Evolutionary conservation across 2,888 invertebrate genomes (phyloP), one percentile per base, ranked within the genome.

Genomic region (Lasioglossum figueresi): DNA sequence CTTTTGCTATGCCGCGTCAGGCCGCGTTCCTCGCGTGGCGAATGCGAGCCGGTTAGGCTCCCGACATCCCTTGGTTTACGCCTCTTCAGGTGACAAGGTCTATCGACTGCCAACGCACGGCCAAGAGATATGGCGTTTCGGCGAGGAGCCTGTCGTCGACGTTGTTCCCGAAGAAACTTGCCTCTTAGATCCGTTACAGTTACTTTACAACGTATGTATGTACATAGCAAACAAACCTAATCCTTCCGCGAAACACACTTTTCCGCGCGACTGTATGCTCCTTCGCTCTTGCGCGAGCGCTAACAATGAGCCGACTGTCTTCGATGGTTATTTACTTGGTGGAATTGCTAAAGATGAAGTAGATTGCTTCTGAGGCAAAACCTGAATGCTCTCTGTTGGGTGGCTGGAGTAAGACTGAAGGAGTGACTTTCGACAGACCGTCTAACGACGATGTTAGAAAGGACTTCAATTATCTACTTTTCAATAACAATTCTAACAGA

Each of bases 41-140:
- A 84, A 84, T 77, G 76, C 84, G 73, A 73, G 52, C 84, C 19
- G 31, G 75, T 34, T 34, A 37, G 37, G 23, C 66, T 56, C 34
- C 34, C 34, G 66, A 6, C 31, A 63, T 31, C 76, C 56, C 19
- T 59, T 72, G 73, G 74, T 71, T 80, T 77, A 77, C 85, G 85
- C 74, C 85, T 84, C 43, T 31, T 76, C 31, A 52, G 73, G n/a
- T 48, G 78, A 75, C 70, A 74, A 74, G 23, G 34, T 27, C 84
- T 84, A 84, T 83, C 59, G 84, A 83, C 84, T 45, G 75, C 23
- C 71, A 78, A 84, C 79, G 83, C 52, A 71, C 71, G 48, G 74
- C 82, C 31, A 78, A 78, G 83, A 84, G 71, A 83, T 76, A 79
- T 66, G 63, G 31, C 79, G 37, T 76, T 72, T 76, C 34, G 48